Percentiles rank a stretch among this genome's conserved stretches.
These are phyloP conservation scores for Entomobrya multifasciata DNA, from an alignment of 2,888 invertebrate genomes.

Conservation along the genomic window DNA sequence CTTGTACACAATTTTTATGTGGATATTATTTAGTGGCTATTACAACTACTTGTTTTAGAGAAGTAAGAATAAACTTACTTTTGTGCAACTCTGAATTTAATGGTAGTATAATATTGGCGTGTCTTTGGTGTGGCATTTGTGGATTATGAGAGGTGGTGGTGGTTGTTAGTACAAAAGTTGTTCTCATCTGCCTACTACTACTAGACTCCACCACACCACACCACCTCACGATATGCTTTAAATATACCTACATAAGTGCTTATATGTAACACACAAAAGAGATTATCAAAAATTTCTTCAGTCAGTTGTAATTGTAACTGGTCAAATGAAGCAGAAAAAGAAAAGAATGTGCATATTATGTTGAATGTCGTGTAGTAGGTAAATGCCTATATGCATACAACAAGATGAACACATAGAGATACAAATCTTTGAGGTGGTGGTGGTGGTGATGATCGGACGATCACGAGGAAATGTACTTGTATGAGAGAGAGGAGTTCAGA, in stretches of 20 bases:
- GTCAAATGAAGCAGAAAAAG: slow-evolving; percentile 75
- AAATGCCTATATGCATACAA: slow-evolving; percentile 1
- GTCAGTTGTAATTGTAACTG: slow-evolving; percentile 67
- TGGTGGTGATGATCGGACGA: slow-evolving; percentile 32
- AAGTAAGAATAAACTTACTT: too few species aligned
- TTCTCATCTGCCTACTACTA: neutral
- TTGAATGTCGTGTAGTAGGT: neutral
- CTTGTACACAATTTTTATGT: neutral
- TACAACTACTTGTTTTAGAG: neutral
- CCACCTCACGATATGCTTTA: too few species aligned
- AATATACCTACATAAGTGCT: too few species aligned
- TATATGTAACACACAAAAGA: too few species aligned
- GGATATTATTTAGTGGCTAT: slow-evolving; percentile 17
- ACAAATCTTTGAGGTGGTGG: slow-evolving; percentile 33
- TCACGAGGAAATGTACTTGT: slow-evolving; percentile 40
- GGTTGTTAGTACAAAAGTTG: slow-evolving; percentile 6
- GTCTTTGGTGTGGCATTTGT: slow-evolving; percentile 36
- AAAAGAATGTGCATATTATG: slow-evolving; percentile 37
- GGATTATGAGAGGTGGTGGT: too few species aligned
- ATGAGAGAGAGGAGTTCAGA: too few species aligned
- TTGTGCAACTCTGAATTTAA: neutral
- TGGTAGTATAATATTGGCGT: slow-evolving; percentile 27
- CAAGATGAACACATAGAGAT: slow-evolving; percentile 6
- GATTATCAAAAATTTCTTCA: slow-evolving; percentile 59
- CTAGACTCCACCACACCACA: too few species aligned